Evolutionary conservation across 2,888 invertebrate genomes (phyloP).

Genomic region (Emesis russula): DNA sequence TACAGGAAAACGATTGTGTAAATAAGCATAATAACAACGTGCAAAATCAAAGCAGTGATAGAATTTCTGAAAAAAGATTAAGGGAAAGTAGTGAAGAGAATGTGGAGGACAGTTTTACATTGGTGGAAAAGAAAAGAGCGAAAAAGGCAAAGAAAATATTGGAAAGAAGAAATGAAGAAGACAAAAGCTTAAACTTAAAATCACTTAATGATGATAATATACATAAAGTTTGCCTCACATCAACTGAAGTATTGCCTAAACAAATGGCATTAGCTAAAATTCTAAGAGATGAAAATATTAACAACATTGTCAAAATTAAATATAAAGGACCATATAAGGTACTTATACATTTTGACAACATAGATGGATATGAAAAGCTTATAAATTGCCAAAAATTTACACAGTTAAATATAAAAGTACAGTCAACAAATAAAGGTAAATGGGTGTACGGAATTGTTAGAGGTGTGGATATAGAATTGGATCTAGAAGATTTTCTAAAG

Average conservation of each 20-base stretch:
- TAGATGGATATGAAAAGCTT: slow-evolving; percentile 22
- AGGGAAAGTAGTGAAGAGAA: slow-evolving; percentile 7
- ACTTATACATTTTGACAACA: slow-evolving; percentile 31
- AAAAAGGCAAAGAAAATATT: background rate
- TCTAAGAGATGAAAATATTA: slow-evolving; percentile 37
- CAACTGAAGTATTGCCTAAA: slow-evolving; percentile 41
- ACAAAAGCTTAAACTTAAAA: background rate
- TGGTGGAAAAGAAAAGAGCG: background rate
- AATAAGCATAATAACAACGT: background rate
- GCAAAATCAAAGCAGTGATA: background rate
- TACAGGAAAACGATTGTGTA: too few species aligned
- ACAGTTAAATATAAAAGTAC: slow-evolving; percentile 30
- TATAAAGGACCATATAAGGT: slow-evolving; percentile 44
- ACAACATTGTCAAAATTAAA: slow-evolving; percentile 39
- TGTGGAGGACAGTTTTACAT: background rate
- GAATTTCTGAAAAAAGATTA: background rate
- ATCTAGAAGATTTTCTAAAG: slow-evolving; percentile 26
- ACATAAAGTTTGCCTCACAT: slow-evolving; percentile 13
- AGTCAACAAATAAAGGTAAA: slow-evolving; percentile 25
- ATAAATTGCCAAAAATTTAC: slow-evolving; percentile 21
- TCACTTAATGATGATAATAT: background rate
- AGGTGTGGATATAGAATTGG: slow-evolving; percentile 28
- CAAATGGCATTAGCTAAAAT: slow-evolving; percentile 51
- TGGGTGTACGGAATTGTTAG: slow-evolving; percentile 40
- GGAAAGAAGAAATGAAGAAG: background rate